A percentile compares a stretch with the other conserved stretches of the same genome.
These are phyloP conservation scores for Progne subis DNA, from an alignment of 2,113 vertebrate genomes.

Conservation along the genomic window DNA sequence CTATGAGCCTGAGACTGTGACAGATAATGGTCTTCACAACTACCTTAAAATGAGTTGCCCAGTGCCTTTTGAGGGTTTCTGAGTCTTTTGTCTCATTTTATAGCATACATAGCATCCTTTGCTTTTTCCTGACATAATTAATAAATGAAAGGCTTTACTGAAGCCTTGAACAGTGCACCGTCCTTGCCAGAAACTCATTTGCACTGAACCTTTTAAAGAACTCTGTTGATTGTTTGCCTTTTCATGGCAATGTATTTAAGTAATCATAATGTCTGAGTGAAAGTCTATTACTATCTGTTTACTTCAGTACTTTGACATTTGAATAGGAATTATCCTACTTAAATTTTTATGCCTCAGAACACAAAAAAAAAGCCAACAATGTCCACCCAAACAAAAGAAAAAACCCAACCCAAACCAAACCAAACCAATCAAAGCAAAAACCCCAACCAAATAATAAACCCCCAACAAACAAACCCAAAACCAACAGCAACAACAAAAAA, in stretches of 20 bases:
- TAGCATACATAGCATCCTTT: background rate
- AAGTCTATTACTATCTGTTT: background rate
- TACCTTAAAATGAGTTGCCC: background rate
- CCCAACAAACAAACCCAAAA: background rate
- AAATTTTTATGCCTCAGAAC: background rate
- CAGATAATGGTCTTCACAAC: background rate
- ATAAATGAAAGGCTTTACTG: background rate
- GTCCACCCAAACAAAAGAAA: background rate
- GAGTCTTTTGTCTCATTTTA: background rate
- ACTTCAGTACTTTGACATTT: background rate
- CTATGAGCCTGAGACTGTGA: rapidly evolving
- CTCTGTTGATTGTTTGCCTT: background rate
- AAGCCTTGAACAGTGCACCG: background rate
- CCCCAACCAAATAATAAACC: background rate
- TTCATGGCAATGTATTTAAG: background rate
- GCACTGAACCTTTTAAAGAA: background rate
- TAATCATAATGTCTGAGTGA: background rate
- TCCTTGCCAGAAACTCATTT: background rate
- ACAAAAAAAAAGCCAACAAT: background rate
- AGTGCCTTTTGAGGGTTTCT: background rate
- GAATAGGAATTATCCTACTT: background rate
- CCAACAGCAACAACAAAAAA: background rate
- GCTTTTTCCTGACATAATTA: background rate
- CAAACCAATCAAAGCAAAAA: background rate
- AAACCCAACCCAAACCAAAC: background rate